Conservation (phyloP, 1,140 invertebrate species). For the Goniozus legneri region DNA sequence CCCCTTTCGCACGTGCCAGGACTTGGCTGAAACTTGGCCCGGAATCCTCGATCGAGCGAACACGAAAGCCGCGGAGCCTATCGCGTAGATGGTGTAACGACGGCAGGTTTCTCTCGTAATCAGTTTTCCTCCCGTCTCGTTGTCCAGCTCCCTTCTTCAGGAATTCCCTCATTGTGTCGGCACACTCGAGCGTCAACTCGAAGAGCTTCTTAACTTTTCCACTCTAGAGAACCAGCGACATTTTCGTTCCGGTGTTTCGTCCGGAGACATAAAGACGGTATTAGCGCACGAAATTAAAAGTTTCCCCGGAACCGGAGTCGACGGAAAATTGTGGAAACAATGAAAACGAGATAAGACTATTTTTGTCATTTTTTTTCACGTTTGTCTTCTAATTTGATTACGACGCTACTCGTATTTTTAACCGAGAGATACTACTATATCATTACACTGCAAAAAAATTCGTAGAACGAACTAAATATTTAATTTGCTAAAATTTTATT, state of each 20-base stretch:
- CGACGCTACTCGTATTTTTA: constrained; percentile 29
- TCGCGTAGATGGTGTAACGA: constrained; percentile 54
- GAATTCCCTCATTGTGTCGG: constrained; percentile 26
- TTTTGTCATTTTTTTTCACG: constrained; percentile 43
- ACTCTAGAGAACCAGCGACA: constrained; percentile 53
- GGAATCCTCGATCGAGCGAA: too few relatives aligned
- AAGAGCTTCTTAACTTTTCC: constrained; percentile 54
- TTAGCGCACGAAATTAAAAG: not conserved
- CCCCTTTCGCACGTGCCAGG: constrained; percentile 36
- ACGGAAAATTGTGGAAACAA: constrained; percentile 52
- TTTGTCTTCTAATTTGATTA: constrained; percentile 39
- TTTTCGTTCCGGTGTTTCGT: constrained; percentile 35
- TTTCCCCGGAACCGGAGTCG: not conserved
- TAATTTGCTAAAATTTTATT: too few relatives aligned
- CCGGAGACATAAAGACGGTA: too few relatives aligned
- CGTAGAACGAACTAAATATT: too few relatives aligned
- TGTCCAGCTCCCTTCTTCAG: constrained; percentile 13
- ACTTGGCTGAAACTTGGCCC: constrained; percentile 50
- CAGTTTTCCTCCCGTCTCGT: constrained; percentile 5
- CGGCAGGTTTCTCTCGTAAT: constrained; percentile 36
- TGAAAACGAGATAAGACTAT: too few relatives aligned
- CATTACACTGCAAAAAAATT: too few relatives aligned
- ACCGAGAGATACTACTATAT: constrained; percentile 35
- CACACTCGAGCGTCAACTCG: constrained; percentile 40
- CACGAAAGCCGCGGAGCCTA: constrained; percentile 56